Evolutionary conservation across 2,888 invertebrate genomes (phyloP), one percentile per base, ranked within the genome.

Genomic region (Malachius bipustulatus): DNA sequence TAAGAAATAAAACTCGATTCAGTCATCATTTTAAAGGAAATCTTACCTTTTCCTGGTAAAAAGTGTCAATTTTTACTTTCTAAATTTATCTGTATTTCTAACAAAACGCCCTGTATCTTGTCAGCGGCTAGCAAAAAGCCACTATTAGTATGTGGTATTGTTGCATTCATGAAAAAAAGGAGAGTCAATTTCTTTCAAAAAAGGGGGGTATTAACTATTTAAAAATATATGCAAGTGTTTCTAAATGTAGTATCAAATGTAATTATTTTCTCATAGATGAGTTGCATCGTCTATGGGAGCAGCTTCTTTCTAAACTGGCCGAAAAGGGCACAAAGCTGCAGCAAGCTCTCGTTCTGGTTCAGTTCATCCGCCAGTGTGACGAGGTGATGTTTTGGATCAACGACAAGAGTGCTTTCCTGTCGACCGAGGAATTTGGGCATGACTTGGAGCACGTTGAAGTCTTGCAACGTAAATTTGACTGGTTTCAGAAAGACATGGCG

Each of bases 361-460:
- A 97, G 65, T 99, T 96, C 64, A 69, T 94, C 52, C 75, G 98
- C 28, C 93, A 97, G 57, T 96, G 94, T 61, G 94, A 98, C 59
- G 97, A 98, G 66, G 85, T 99, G 38, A 89, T 97, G 84, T 97
- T 96, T 64, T 99, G 98, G 98, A 98, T 99, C 49, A 84, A 84
- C 55, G 98, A 99, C 62, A 98, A 97, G 73, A 85, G 87, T 61
- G 77, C 94, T 8, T 97, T 97, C 59, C 90, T 98, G 2, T 85
- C 89, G 15, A 88, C 94, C 8, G 96, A 97, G 57, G 98, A 99
- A 62, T 96, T 96, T 64, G 98, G 97, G 16, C 88, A 90, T 32
- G 98, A 98, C 65, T 67, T 99, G 51, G 98, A 99, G 59, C 97
- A 98, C 56, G 98, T 99, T 4, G 97, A 98, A 63, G 94, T 96